Evolutionary conservation across 2,888 invertebrate genomes (phyloP).

Genomic region (Rhogogaster chlorosoma): DNA sequence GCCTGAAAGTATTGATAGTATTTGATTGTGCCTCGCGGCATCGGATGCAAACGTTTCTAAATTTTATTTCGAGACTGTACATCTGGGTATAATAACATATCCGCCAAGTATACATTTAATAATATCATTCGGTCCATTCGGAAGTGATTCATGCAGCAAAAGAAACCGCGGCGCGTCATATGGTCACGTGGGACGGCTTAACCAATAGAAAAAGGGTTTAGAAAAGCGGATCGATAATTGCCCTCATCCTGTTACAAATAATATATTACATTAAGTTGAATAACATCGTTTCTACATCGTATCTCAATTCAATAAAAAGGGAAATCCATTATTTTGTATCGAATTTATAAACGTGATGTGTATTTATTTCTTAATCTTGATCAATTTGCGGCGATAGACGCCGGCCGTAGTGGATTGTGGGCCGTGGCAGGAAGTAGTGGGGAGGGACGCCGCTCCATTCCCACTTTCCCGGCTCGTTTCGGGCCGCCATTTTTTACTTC

Average conservation of each 20-base stretch:
- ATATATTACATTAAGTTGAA: neutral
- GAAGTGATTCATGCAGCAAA: conserved; percentile 45
- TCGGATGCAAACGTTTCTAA: neutral
- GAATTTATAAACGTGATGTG: conserved; percentile 6
- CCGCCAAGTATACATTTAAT: neutral
- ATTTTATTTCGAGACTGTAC: conserved; percentile 60
- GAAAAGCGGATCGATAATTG: conserved; percentile 49
- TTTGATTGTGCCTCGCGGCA: neutral
- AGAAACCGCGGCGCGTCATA: conserved; percentile 44
- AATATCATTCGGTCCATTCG: conserved; percentile 26
- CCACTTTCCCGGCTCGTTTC: conserved; percentile 65
- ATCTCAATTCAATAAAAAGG: neutral
- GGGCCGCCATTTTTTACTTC: conserved; percentile 70
- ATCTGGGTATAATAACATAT: conserved; percentile 4
- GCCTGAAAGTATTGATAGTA: neutral
- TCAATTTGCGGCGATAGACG: neutral
- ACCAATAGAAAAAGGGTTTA: conserved; percentile 36
- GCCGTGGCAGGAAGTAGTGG: conserved; percentile 48
- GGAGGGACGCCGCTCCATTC: conserved; percentile 63
- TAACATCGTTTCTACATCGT: neutral
- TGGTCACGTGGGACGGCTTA: conserved; percentile 38
- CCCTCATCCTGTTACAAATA: conserved; percentile 42
- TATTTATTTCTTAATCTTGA: conserved; percentile 3
- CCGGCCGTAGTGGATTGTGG: conserved; percentile 49
- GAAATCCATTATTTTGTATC: neutral